Conservation (phyloP, 2,888 invertebrate genomes). For the Ceraclea dissimilis region DNA sequence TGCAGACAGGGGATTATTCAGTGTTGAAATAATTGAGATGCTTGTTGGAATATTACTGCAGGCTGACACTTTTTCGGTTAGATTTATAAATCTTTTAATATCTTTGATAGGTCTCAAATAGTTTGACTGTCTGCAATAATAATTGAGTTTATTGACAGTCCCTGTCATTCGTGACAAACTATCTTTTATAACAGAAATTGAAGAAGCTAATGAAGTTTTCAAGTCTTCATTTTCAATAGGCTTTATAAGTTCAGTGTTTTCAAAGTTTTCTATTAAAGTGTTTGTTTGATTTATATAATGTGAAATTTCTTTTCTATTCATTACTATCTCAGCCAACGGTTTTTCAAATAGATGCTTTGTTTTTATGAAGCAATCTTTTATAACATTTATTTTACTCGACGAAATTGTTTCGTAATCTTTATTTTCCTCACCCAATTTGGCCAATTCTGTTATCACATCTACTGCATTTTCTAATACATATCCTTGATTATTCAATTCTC, state of each 20-base stretch:
- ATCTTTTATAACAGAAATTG: slow-evolving; percentile 12
- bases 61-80: slow-evolving; percentile 4
- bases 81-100: slow-evolving; percentile 20
- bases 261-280: slow-evolving; percentile 11
- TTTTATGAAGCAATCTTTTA: slow-evolving; percentile 17
- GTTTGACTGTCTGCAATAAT: slow-evolving; percentile 20
- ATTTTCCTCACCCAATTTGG: not conserved
- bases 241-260: slow-evolving; percentile 9
- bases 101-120: slow-evolving; percentile 19
- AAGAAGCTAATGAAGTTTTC: slow-evolving; percentile 15
- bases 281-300: slow-evolving; percentile 11
- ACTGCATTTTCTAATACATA: slow-evolving; percentile 30
- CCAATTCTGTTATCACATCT: slow-evolving; percentile 28
- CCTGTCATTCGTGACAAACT: slow-evolving; percentile 20
- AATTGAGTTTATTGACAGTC: slow-evolving; percentile 20
- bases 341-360: slow-evolving; percentile 21
- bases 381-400: slow-evolving; percentile 15
- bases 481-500: slow-evolving; percentile 29
- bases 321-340: slow-evolving; percentile 16
- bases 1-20: not conserved
- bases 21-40: not conserved
- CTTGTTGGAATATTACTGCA: not conserved
- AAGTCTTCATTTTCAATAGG: slow-evolving; percentile 11
- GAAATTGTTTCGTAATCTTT: not conserved
- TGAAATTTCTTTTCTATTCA: slow-evolving; percentile 16